A percentile compares a stretch with the other conserved stretches of the same genome.
phyloP scores from a whole-genome alignment of 2,888 invertebrate species.

The Leucoptera coffeella region DNA sequence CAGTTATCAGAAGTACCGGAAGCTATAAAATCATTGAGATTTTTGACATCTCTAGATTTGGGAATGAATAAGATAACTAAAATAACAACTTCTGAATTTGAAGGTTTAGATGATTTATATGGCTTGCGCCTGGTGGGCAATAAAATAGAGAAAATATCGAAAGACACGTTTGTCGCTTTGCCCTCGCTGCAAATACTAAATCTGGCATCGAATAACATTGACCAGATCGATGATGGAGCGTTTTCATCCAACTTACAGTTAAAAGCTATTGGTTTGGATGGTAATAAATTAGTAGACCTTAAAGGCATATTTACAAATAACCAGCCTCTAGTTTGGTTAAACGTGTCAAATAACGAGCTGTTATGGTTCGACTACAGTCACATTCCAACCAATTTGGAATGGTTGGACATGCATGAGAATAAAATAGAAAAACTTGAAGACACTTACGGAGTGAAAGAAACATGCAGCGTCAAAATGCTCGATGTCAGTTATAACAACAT shows the following conservation, averaged over 20 bases:
- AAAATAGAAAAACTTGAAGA: constrained; percentile 70
- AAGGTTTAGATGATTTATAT: constrained; percentile 67
- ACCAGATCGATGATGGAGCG: constrained; percentile 70
- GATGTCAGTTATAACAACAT: constrained; percentile 71
- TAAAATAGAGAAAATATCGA: constrained; percentile 68
- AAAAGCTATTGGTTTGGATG: constrained; percentile 70
- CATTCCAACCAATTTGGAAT: constrained; percentile 67
- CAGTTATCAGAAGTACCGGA: constrained; percentile 62
- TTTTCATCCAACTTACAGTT: constrained; percentile 69
- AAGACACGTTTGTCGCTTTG: constrained; percentile 65
- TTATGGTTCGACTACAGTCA: constrained; percentile 77
- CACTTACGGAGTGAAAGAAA: constrained; percentile 61
- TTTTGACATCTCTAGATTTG: constrained; percentile 71
- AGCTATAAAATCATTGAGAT: constrained; percentile 62
- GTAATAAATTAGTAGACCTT: constrained; percentile 71
- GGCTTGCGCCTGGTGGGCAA: constrained; percentile 76
- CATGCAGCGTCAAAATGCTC: constrained; percentile 65
- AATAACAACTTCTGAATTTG: constrained; percentile 66
- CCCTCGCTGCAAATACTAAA: constrained; percentile 72
- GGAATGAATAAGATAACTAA: constrained; percentile 74
- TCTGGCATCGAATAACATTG: constrained; percentile 72
- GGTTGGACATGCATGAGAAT: constrained; percentile 78
- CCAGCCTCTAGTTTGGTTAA: constrained; percentile 70
- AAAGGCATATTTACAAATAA: constrained; percentile 71
- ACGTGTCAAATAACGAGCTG: constrained; percentile 73